Base-by-base conservation (phyloP, 2,797 vertebrate genomes). In the Malurus leucopterus region DNA sequence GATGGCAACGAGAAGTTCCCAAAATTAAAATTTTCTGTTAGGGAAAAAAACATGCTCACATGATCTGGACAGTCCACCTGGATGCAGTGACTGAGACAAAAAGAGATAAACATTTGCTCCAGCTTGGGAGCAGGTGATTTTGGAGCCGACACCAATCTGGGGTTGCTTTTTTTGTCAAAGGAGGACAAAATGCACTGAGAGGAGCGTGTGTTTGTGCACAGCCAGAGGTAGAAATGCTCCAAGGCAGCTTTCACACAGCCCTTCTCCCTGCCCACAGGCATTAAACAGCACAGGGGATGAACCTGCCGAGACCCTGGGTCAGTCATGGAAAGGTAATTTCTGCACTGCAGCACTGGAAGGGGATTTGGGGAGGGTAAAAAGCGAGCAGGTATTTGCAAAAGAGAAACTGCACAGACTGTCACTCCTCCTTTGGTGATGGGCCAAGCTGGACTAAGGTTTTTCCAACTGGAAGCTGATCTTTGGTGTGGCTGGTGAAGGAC, bases 41-140 rank as follows among this genome's bases (percentile, higher is more conserved):
- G 23, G 3, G 1, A 3, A 1, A 4, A 34, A 32, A 19, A 30
- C 15, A 14, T 23, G 19, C 27, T 0, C 0, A 6, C 55, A 55
- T 44, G 10, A 71, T 71, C 19, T 50, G 32, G 21, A 15, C 54
- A 82, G 36, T 41, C 22, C 34, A 54, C 6, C 23, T 32, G 71
- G 26, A 54, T n/a, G 6, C 7, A 49, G 23, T 55, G 50, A 58
- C 64, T 86, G 46, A 80, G 55, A 8, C 10, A 50, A 70, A 38
- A 75, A 44, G 21, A 90, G 53, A 16, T 14, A 40, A 90, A 67
- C 6, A 16, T 16, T 63, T 77, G 30, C 6, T 22, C 15, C 26
- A 65, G 2, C 76, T 16, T 29, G 46, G 47, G 24, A 77, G 17
- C 53, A 70, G 74, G 26, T 50, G 40, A 27, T 69, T 95, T 68